phyloP scores from a whole-genome alignment of 2,797 vertebrate species.

The Gallinago stenura region DNA sequence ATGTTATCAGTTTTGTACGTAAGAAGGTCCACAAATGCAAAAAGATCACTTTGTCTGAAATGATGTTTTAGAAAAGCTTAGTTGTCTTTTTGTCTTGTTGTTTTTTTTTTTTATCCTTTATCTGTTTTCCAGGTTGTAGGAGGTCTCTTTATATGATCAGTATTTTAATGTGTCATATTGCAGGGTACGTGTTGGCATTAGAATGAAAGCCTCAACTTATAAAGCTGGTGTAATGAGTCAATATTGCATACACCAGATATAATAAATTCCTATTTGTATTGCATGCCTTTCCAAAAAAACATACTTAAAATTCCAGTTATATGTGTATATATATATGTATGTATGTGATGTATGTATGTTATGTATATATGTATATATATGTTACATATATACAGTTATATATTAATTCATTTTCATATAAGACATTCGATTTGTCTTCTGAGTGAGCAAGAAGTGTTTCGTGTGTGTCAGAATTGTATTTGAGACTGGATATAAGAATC shows the following conservation, averaged over 20 bases:
- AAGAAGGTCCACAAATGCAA: not conserved
- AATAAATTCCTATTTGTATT: not conserved
- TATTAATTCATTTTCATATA: not conserved
- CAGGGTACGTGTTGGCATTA: not conserved
- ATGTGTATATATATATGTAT: too few relatives aligned
- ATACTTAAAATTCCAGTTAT: not conserved
- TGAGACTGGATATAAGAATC: not conserved
- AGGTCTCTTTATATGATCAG: not conserved
- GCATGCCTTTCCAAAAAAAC: not conserved
- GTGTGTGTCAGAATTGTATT: not conserved
- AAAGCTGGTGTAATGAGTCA: not conserved
- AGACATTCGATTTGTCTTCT: not conserved
- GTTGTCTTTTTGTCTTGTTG: not conserved
- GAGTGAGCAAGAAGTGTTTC: not conserved
- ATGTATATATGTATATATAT: not conserved
- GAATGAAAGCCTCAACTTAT: not conserved
- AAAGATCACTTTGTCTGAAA: not conserved
- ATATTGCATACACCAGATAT: not conserved
- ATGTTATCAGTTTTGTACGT: not conserved
- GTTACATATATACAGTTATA: not conserved
- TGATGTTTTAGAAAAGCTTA: not conserved
- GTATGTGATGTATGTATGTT: too few relatives aligned
- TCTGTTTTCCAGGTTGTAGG: not conserved
- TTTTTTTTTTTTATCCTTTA: not conserved
- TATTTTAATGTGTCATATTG: not conserved